Percentiles rank a stretch among this genome's conserved stretches.
These are phyloP conservation scores for Apis laboriosa DNA, from an alignment of 1,140 invertebrate genomes.

Conservation along the genomic window DNA sequence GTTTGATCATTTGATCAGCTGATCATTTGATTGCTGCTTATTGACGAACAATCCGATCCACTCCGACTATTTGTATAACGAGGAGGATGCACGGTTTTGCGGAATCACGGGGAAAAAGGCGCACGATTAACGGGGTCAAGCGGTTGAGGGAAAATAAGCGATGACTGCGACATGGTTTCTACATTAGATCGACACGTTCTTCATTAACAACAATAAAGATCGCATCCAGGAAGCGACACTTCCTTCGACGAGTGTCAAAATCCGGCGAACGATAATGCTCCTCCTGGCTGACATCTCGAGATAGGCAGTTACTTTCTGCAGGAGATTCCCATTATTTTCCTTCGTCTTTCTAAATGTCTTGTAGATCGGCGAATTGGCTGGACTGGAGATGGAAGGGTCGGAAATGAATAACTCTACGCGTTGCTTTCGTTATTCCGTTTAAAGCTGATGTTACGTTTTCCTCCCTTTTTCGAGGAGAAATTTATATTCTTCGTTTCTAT, in stretches of 20 bases:
- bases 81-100: slow-evolving; percentile 41
- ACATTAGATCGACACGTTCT: slow-evolving; percentile 77
- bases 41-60: not conserved
- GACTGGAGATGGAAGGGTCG: too few species aligned
- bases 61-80: not conserved
- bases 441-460: slow-evolving; percentile 18
- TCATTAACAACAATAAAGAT: slow-evolving; percentile 73
- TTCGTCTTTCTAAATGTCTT: not conserved
- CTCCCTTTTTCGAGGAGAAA: too few species aligned
- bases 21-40: not conserved
- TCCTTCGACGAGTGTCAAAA: slow-evolving; percentile 60
- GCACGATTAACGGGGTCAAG: slow-evolving; percentile 71
- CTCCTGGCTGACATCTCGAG: not conserved
- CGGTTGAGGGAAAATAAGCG: slow-evolving; percentile 48
- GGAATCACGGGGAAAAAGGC: slow-evolving; percentile 36
- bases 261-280: slow-evolving; percentile 38
- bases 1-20: too few species aligned
- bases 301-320: slow-evolving; percentile 12
- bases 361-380: not conserved
- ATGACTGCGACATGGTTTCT: slow-evolving; percentile 73
- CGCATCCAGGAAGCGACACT: slow-evolving; percentile 63
- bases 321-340: not conserved
- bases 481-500: too few species aligned
- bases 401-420: not conserved
- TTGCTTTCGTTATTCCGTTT: not conserved